Evolutionary conservation across 1,140 invertebrate species (phyloP).

Genomic region (Papilio aristodemus): DNA sequence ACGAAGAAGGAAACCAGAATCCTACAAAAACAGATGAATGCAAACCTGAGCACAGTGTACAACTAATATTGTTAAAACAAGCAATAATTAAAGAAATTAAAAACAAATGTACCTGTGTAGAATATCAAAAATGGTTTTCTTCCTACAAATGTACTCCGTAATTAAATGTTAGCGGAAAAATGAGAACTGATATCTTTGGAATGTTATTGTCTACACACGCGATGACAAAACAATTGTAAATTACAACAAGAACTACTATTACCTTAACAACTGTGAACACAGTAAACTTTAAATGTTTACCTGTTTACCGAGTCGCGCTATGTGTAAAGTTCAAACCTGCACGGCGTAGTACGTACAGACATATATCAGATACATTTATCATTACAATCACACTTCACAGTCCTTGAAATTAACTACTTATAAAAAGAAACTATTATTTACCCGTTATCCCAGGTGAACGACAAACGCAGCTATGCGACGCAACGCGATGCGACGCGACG

Average conservation of each 20-base stretch:
- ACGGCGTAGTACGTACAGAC: no score
- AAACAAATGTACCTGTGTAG: not conserved
- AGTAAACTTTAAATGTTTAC: not conserved
- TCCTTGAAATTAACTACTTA: no score
- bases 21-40: no score
- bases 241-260: not conserved
- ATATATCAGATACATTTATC: no score
- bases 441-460: no score
- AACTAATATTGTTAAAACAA: not conserved
- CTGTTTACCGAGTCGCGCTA: not conserved
- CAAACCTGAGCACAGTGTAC: no score
- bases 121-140: not conserved
- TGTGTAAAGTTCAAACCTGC: no score
- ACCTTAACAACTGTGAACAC: slow-evolving; percentile 6
- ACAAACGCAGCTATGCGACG: no score
- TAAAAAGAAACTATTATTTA: no score
- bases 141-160: not conserved
- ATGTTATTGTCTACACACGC: slow-evolving; percentile 13
- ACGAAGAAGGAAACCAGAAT: no score
- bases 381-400: no score
- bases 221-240: slow-evolving; percentile 14
- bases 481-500: no score
- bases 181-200: slow-evolving; percentile 20
- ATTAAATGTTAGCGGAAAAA: slow-evolving; percentile 24
- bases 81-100: not conserved